Base-by-base conservation (phyloP, 2,797 vertebrate species). In the Anguilla megastoma region DNA sequence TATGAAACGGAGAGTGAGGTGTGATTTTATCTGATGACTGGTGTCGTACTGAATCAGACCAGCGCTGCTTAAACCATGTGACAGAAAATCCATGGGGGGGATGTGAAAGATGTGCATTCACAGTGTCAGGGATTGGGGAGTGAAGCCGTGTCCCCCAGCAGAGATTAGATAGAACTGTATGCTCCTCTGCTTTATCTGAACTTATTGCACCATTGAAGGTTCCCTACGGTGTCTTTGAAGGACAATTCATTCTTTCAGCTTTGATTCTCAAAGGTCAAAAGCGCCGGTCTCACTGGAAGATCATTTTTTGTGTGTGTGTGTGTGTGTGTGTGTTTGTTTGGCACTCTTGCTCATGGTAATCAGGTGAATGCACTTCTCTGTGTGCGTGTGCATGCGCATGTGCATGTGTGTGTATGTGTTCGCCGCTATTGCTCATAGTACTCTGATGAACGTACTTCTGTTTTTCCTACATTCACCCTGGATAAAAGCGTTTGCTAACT, bases 271-370 rank as follows among this genome's bases (percentile, higher is more conserved):
- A 27, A 9, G 24, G 69, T 41, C 36, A 41, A 41, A 30, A 30
- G 10, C 74, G 45, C 36, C 30, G 14, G 30, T 36, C 74, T 45
- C 27, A 18, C 58, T 60, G 30, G 9, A 79, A 79, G 12, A 79
- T 79, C 4, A 79, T 74, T 41, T 27, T 45, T 84, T 50, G 36
- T 33, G 27, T 83, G 36, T 9, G 33, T 30, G 24, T 90, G 90
- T 66, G 63, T 66, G 12, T 27, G 54, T 50, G 56, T 33, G 27
- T 84, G 41, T 18, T 24, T 33, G n/a, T 90, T 89, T 71, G 66
- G 50, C 94, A 93, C 94, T 52, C 6, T 52, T 52, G 50, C 50
- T 52, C 50, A 52, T 27, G 16, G 58, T 60, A 60, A 24, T 60
- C 58, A 52, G 50, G 6, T 52, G 50, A 52, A 52, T 60, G 16